Evolutionary conservation across 2,888 invertebrate species (phyloP), one percentile per base, ranked within the genome.

Genomic region (Agonopterix alstromeriana): DNA sequence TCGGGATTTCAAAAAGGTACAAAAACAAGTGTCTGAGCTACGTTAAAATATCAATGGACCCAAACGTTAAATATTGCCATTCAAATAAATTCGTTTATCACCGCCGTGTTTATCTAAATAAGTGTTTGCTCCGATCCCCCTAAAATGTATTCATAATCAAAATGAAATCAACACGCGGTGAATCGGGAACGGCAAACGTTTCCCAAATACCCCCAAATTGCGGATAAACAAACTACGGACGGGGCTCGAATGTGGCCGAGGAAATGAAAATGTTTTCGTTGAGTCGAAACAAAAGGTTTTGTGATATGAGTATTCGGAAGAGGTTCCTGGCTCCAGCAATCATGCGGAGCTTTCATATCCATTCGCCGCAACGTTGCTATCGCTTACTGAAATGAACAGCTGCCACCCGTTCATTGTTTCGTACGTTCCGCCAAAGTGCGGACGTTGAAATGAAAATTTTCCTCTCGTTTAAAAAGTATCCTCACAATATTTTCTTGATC

Each of bases 301-400:
- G 61, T 63, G 62, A 70, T 69, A 69, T 66, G 70, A 64, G 65
- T 60, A 69, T 69, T 63, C 63, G 61, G 58, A 52, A 52, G 56
- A 58, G 65, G 63, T 63, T 68, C 68, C 65, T 63, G 59, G 72
- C 73, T 67, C 65, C 63, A 59, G 72, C 73, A 73, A 76, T 74
- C 73, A 73, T 63, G 64, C 64, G 69, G 61, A 62, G 69, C 69
- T 66, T 65, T 68, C 65, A 67, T 69, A 68, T 67, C 63, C 65
- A 70, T 67, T 73, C 63, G 42, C 53, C 58, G 61, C 62, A 61
- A 58, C 62, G 58, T 54, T 56, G 64, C 65, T 71, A 73, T 73
- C 76, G 77, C 71, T 77, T 76, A 76, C 72, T 64, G 61, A 67
- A 76, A 73, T 71, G 77, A 77, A 75, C 75, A 77, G 65, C 73